Evolutionary conservation across 2,113 vertebrate species (phyloP), one percentile per base, ranked within the genome.

Genomic region (Lepisosteus oculatus): DNA sequence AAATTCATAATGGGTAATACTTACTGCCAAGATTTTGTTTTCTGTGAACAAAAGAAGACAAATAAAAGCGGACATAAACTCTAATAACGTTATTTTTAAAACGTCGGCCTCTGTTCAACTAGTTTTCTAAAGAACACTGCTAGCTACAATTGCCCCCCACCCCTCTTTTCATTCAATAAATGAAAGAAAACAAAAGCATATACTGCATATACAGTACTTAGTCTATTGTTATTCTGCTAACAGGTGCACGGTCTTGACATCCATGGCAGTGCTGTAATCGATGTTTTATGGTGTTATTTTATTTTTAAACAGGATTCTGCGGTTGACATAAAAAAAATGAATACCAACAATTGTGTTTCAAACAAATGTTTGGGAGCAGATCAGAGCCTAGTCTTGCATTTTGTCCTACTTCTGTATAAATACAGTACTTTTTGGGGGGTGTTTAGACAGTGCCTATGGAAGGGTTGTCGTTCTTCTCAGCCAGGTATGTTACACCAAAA

Each of bases 1-100:
- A 54, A 64, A 65, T 67, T 72, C 67, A 72, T 66, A 43, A 43
- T 43, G 54, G 14, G 67, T 55, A 71, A 41, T 55, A 12, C 67
- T 42, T 11, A 41, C 67, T 47, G 45, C 61, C 41, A 62, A 55
- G 65, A 65, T 51, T 55, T 72, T 72, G 14, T 54, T 54, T 43
- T 42, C 54, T 57, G 29, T 54, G 43, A 41, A 72, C 64, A 54
- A 51, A 65, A 71, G n/a, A 44, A 64, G 64, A 55, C 47, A 69
- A 8, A 69, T 5, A 69, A 59, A 59, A 42, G 43, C 9, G 54
- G 12, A 41, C 43, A 5, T 29, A 71, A 55, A 61, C 70, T 65
- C 15, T 42, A 47, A 47, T 71, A 3, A 61, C 41, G 61, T 9
- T 56, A 13, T 47, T 14, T 44, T 14, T 14, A 66, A 66, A 66